phyloP scores from a whole-genome alignment of 2,113 vertebrate genomes.

The Spilogale gracilis region DNA sequence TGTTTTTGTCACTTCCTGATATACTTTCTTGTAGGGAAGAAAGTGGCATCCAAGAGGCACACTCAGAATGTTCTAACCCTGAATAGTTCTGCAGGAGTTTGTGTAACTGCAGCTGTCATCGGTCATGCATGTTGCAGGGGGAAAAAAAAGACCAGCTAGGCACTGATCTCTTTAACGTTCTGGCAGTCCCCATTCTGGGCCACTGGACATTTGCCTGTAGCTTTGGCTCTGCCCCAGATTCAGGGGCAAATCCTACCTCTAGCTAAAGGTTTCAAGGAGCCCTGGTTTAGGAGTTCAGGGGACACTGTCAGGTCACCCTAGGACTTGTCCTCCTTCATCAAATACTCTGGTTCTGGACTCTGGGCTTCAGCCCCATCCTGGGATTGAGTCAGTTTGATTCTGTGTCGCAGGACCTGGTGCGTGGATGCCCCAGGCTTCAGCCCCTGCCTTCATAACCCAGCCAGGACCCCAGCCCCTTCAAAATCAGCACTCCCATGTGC shows the following conservation, averaged over 20 bases:
- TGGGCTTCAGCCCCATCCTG: slow-evolving; percentile 19
- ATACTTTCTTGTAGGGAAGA: neutral
- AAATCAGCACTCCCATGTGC: neutral
- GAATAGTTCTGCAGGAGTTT: neutral
- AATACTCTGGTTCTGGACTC: neutral
- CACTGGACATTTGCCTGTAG: neutral
- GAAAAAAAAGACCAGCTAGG: neutral
- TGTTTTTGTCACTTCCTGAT: neutral
- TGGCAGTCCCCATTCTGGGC: neutral
- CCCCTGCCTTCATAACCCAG: neutral
- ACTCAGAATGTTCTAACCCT: neutral
- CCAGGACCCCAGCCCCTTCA: neutral
- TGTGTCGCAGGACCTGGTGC: neutral
- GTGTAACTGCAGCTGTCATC: neutral
- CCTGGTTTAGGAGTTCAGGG: neutral
- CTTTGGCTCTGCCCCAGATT: neutral
- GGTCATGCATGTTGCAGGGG: neutral
- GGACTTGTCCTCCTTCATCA: neutral
- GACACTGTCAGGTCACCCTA: neutral
- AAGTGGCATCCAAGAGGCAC: neutral
- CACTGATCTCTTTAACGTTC: neutral
- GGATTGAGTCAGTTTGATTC: neutral
- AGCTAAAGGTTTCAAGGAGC: neutral
- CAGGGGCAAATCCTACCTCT: neutral
- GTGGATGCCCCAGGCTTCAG: neutral